A percentile compares a stretch with the other conserved stretches of the same genome.
These are phyloP conservation scores for Myotis davidii DNA, from an alignment of 2,113 vertebrate species.

Conservation along the genomic window DNA sequence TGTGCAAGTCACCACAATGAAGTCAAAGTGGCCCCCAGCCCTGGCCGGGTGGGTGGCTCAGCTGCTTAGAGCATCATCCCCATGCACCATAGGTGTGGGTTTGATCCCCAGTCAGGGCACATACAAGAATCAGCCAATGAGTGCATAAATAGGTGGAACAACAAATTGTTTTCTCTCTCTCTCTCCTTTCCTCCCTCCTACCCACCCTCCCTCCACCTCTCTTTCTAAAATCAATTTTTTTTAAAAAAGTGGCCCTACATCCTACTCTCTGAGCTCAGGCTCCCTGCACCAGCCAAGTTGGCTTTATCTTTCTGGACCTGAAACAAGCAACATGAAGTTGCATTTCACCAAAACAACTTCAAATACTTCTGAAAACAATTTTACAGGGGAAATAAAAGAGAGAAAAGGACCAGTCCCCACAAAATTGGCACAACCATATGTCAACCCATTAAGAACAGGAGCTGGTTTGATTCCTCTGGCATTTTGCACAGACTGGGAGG, in stretches of 20 bases:
- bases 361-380: conserved; percentile 1
- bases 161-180: background rate
- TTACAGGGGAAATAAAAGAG: background rate
- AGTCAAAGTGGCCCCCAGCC: background rate
- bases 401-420: background rate
- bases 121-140: background rate
- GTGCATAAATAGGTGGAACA: background rate
- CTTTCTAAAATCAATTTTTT: background rate
- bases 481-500: background rate
- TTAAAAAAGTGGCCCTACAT: background rate
- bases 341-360: conserved; percentile 3
- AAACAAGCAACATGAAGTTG: background rate
- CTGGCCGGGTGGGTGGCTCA: background rate
- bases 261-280: background rate
- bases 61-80: background rate
- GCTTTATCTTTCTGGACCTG: conserved; percentile 37
- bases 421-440: background rate
- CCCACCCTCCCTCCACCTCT: background rate
- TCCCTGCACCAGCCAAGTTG: background rate
- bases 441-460: background rate
- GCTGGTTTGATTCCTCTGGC: background rate
- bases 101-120: background rate
- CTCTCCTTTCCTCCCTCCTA: background rate
- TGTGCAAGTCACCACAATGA: background rate
- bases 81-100: background rate